These are phyloP conservation scores for Drosophila neonasuta DNA, from an alignment of 2,888 invertebrate genomes.

Conservation along the genomic window DNA sequence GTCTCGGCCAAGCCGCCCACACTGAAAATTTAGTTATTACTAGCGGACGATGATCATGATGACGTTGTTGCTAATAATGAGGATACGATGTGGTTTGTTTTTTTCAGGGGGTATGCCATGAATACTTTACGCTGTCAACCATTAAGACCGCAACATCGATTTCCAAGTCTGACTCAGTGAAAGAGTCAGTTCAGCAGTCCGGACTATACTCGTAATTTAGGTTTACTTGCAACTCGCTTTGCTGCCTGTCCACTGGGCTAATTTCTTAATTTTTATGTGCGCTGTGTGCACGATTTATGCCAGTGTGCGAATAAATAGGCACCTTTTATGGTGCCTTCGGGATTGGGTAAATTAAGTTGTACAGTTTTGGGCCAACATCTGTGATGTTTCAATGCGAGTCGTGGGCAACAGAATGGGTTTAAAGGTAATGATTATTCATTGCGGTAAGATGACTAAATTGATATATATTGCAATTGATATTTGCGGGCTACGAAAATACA, in stretches of 20 bases:
- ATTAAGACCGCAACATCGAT: conserved; percentile 36
- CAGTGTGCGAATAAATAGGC: conserved; percentile 46
- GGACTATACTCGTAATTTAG: conserved; percentile 55
- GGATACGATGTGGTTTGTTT: conserved; percentile 14
- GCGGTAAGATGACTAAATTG: not conserved
- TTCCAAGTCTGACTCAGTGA: conserved; percentile 8
- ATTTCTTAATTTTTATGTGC: conserved; percentile 73
- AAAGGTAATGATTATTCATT: not conserved
- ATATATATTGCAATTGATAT: not conserved
- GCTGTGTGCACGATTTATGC: conserved; percentile 67
- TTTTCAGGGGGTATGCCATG: conserved; percentile 26
- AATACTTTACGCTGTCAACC: conserved; percentile 36
- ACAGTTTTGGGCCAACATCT: conserved; percentile 10
- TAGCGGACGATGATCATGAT: conserved; percentile 27
- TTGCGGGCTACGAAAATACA: not conserved
- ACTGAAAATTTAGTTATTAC: conserved; percentile 72
- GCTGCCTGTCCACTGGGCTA: conserved; percentile 50
- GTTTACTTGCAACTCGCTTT: conserved; percentile 32
- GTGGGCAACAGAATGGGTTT: not conserved
- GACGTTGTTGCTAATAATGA: conserved; percentile 38
- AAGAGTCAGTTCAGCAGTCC: conserved; percentile 21
- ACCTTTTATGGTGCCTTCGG: conserved; percentile 52
- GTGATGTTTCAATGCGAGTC: not conserved
- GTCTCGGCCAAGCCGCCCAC: conserved; percentile 55
- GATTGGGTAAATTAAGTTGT: conserved; percentile 64